Percentiles rank a stretch among this genome's conserved stretches.
phyloP scores from a whole-genome alignment of 1,140 invertebrate species.

The Stegodyphus mimosarum region DNA sequence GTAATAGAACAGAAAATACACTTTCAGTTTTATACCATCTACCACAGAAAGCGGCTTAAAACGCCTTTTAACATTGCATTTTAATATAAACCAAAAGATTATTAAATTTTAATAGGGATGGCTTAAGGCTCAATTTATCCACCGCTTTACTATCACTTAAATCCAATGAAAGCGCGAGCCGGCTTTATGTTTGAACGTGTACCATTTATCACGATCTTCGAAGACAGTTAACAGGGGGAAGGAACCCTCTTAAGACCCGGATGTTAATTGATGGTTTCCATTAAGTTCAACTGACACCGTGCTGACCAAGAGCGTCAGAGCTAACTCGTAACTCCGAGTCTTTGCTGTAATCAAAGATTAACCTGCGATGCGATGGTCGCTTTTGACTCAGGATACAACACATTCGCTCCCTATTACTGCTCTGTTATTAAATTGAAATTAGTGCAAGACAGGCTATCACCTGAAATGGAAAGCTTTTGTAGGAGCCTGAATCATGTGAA shows the following conservation, averaged over 20 bases:
- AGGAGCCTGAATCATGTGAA: too few relatives aligned
- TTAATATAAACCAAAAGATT: background rate
- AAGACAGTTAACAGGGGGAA: conserved; percentile 21
- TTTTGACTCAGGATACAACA: conserved; percentile 1
- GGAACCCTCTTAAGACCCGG: background rate
- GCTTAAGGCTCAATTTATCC: conserved; percentile 21
- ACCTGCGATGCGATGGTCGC: conserved; percentile 3
- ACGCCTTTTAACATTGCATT: too few relatives aligned
- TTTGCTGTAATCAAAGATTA: conserved; percentile 18
- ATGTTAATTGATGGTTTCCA: conserved; percentile 35
- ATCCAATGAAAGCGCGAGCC: conserved; percentile 17
- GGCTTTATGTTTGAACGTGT: background rate
- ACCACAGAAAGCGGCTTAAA: too few relatives aligned
- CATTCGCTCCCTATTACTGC: conserved; percentile 5
- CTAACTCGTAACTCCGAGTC: conserved; percentile 5
- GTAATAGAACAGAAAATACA: too few relatives aligned
- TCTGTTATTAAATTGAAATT: background rate
- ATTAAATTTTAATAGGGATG: conserved; percentile 29
- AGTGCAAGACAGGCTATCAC: too few relatives aligned
- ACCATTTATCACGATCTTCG: conserved; percentile 28
- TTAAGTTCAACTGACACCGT: conserved; percentile 21
- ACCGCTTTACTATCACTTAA: conserved; percentile 31
- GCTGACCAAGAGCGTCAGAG: background rate
- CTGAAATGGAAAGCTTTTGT: too few relatives aligned
- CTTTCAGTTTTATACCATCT: too few relatives aligned